Conservation (phyloP, 2,113 vertebrate species). For the Laticauda colubrina region DNA sequence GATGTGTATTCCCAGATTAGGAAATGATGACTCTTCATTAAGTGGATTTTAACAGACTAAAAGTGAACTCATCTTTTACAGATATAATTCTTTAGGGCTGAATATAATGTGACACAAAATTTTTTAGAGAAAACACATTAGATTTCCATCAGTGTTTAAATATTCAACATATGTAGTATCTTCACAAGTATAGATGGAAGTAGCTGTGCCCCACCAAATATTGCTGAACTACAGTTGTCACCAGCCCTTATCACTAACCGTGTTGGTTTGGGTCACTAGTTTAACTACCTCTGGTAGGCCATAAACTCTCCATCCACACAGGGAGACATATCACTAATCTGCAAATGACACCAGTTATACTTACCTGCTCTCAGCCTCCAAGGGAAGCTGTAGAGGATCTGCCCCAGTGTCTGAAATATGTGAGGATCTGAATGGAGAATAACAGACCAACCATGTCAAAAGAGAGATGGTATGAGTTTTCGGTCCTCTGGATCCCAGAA, state of each 20-base stretch:
- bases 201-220: background rate
- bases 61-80: constrained; percentile 25
- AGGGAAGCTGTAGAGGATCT: background rate
- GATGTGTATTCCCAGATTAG: constrained; percentile 56
- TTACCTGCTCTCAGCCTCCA: background rate
- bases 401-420: background rate
- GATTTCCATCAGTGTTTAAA: background rate
- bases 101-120: constrained; percentile 25
- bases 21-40: constrained; percentile 52
- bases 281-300: background rate
- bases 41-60: constrained; percentile 42
- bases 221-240: background rate
- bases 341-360: background rate
- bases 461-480: background rate
- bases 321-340: background rate
- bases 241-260: background rate
- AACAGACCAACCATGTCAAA: background rate
- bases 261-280: background rate
- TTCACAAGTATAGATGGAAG: background rate
- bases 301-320: background rate
- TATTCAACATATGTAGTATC: background rate
- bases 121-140: background rate
- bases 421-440: background rate
- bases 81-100: constrained; percentile 38
- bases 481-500: background rate